These are phyloP conservation scores for Pemphigus obesinymphae DNA, from an alignment of 1,140 invertebrate genomes.

Conservation along the genomic window DNA sequence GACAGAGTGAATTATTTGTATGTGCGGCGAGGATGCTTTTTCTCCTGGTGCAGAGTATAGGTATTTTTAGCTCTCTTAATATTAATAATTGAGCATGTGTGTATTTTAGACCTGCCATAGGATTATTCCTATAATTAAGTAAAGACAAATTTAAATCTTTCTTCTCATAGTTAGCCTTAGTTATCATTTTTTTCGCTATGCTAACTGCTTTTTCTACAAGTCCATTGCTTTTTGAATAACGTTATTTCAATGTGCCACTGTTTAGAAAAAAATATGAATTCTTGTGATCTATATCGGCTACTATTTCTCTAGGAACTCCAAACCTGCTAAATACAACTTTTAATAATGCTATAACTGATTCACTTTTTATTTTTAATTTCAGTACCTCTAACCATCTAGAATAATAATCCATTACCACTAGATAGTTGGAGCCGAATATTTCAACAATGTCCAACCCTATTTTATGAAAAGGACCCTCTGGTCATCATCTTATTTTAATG, in stretches of 20 bases:
- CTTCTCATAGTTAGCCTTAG: conserved; percentile 44
- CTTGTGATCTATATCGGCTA: conserved; percentile 50
- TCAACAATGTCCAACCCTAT: background rate
- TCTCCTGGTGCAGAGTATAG: too few species aligned
- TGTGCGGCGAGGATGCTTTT: too few species aligned
- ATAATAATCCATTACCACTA: too few species aligned
- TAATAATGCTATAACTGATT: too few species aligned
- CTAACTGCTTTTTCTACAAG: conserved; percentile 50
- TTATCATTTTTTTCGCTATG: conserved; percentile 50
- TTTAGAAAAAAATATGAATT: conserved; percentile 48
- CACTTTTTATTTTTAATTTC: too few species aligned
- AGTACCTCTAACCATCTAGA: too few species aligned
- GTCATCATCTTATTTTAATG: too few species aligned
- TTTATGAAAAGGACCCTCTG: background rate
- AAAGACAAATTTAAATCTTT: conserved; percentile 39
- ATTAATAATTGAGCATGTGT: too few species aligned
- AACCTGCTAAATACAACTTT: conserved; percentile 47
- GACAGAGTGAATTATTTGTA: too few species aligned
- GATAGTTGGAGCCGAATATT: background rate
- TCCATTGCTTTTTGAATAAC: conserved; percentile 51
- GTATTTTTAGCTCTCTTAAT: too few species aligned
- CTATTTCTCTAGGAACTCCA: conserved; percentile 49
- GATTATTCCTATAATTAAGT: conserved; percentile 27
- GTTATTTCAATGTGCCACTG: conserved; percentile 36
- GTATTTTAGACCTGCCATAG: background rate